Evolutionary conservation across 2,113 vertebrate species (phyloP).

Genomic region (Excalfactoria chinensis): DNA sequence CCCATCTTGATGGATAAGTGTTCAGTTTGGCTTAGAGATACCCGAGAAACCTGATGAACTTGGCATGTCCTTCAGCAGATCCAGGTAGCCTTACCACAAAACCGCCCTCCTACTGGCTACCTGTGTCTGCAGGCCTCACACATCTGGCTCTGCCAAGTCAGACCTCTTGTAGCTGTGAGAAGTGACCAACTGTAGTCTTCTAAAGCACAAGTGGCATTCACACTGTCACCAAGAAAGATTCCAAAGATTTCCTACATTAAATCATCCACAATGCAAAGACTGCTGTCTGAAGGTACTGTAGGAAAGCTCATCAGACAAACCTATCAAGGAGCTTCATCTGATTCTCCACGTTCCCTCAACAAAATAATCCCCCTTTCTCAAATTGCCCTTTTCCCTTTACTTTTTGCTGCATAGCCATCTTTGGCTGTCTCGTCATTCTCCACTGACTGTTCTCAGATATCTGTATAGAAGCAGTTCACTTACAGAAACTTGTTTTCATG

Average conservation of each 20-base stretch:
- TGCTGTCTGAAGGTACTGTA: neutral
- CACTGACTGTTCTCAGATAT: neutral
- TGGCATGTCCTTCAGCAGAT: accelerated
- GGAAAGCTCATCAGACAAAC: neutral
- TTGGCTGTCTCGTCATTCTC: neutral
- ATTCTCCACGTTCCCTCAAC: neutral
- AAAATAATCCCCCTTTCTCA: neutral
- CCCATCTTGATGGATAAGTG: neutral
- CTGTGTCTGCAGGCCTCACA: accelerated
- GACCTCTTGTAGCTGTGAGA: neutral
- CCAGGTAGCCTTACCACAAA: accelerated
- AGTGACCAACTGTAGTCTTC: neutral
- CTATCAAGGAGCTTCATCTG: too few species aligned
- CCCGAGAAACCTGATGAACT: neutral
- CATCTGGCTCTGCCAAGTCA: accelerated
- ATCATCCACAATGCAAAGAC: neutral
- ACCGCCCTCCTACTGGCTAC: neutral
- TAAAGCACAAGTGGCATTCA: neutral
- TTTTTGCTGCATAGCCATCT: neutral
- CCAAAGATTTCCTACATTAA: neutral
- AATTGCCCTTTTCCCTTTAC: neutral
- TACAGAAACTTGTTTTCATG: neutral
- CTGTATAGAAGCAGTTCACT: neutral
- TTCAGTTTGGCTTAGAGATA: neutral
- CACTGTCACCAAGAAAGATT: neutral